phyloP scores from a whole-genome alignment of 2,113 vertebrate genomes.

The Dascyllus trimaculatus region DNA sequence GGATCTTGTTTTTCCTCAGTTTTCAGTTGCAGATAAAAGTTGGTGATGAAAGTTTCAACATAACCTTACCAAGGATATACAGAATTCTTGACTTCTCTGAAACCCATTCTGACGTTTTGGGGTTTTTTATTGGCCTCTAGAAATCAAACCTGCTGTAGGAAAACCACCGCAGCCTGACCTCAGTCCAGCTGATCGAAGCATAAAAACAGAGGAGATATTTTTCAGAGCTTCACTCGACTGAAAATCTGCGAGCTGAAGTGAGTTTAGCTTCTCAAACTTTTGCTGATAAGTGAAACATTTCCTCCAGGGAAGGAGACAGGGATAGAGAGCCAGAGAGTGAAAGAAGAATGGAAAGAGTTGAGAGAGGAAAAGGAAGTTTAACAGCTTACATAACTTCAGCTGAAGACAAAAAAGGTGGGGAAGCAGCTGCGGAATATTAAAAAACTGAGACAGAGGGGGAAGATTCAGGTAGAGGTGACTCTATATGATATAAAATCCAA shows the following conservation, averaged over 20 bases:
- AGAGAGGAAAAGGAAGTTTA: not conserved
- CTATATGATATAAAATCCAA: not conserved
- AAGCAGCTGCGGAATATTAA: slow-evolving; percentile 5
- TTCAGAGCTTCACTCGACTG: slow-evolving; percentile 10
- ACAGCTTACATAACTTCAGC: slow-evolving; percentile 6
- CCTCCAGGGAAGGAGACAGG: slow-evolving; percentile 20
- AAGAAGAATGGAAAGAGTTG: not conserved
- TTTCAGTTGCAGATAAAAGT: no score
- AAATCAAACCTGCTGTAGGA: not conserved
- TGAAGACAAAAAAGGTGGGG: not conserved
- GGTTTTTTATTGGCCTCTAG: not conserved
- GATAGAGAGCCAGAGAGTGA: not conserved
- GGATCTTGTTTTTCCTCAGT: no score
- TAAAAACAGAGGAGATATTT: slow-evolving; percentile 9
- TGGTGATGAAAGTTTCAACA: no score
- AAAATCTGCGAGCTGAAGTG: slow-evolving; percentile 13
- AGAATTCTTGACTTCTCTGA: not conserved
- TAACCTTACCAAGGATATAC: no score
- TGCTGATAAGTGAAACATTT: slow-evolving; percentile 30
- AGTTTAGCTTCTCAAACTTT: slow-evolving; percentile 32
- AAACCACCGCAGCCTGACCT: slow-evolving; percentile 3
- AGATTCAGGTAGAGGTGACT: not conserved
- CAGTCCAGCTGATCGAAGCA: not conserved
- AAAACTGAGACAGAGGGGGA: not conserved
- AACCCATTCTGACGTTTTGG: not conserved